These are phyloP conservation scores for Oophaga sylvatica DNA, from an alignment of 2,797 vertebrate genomes.

Conservation along the genomic window DNA sequence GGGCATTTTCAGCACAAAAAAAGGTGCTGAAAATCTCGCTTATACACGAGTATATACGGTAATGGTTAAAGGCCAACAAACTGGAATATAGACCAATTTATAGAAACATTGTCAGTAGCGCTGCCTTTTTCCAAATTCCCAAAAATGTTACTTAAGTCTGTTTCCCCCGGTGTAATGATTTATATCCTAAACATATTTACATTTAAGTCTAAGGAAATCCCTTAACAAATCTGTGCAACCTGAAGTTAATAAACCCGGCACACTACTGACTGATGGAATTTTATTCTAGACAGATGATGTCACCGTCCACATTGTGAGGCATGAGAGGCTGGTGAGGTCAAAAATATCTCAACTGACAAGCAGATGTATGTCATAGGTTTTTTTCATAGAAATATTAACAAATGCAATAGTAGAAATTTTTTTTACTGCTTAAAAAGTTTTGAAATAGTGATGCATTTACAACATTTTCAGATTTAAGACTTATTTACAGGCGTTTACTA, in stretches of 20 bases:
- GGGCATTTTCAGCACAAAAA: no score
- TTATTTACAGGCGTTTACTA: no score
- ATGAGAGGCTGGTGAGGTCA: not conserved
- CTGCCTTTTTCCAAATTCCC: not conserved
- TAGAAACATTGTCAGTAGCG: not conserved
- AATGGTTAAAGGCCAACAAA: no score
- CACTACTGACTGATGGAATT: not conserved
- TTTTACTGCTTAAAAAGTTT: no score
- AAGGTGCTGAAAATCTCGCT: no score
- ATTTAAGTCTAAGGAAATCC: constrained; percentile 47
- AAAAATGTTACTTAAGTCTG: not conserved
- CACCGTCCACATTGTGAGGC: constrained; percentile 22
- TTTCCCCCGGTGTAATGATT: constrained; percentile 12
- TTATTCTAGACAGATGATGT: constrained; percentile 52
- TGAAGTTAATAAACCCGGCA: constrained; percentile 28
- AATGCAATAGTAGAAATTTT: not conserved
- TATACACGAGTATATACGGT: no score
- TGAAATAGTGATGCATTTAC: no score
- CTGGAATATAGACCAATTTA: no score
- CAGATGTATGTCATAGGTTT: not conserved
- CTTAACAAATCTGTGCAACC: constrained; percentile 43
- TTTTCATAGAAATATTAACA: not conserved
- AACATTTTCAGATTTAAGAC: no score
- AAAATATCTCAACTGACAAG: constrained; percentile 7
- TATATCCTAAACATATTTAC: constrained; percentile 45